phyloP scores from a whole-genome alignment of 2,797 vertebrate species.

The Pelodytes ibericus region DNA sequence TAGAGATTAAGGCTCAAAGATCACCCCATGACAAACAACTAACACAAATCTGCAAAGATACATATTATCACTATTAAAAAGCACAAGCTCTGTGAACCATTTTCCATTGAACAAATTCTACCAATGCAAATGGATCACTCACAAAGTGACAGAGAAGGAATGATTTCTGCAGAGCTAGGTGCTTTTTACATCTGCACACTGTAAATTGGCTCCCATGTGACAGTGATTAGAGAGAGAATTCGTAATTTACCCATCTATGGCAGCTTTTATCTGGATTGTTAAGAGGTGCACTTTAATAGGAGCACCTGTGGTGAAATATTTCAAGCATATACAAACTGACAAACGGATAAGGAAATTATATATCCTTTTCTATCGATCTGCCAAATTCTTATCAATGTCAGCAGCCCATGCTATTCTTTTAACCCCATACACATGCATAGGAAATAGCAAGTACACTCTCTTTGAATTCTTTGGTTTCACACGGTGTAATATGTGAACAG shows the following conservation, averaged over 20 bases:
- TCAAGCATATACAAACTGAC: constrained; percentile 15
- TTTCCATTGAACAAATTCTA: constrained; percentile 9
- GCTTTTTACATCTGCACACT: constrained; percentile 40
- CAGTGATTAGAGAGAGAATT: constrained; percentile 39
- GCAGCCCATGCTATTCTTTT: background rate
- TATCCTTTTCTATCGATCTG: constrained; percentile 14
- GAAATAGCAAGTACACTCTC: too few species aligned
- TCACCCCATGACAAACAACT: background rate
- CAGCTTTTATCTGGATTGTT: constrained; percentile 43
- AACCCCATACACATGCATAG: too few species aligned
- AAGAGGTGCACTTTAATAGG: constrained; percentile 26
- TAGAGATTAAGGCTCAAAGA: background rate
- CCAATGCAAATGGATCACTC: constrained; percentile 7
- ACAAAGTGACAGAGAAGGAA: constrained; percentile 3
- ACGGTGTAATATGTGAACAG: too few species aligned
- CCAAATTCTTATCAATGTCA: constrained; percentile 22
- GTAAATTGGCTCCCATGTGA: constrained; percentile 48
- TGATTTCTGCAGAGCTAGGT: constrained; percentile 26
- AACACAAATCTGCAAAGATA: background rate
- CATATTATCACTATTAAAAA: constrained; percentile 31
- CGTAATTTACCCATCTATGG: constrained; percentile 15
- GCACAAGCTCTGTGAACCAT: constrained; percentile 1
- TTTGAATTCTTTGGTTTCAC: too few species aligned
- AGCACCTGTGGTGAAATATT: constrained; percentile 33
- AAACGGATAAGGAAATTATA: constrained; percentile 38